Base-by-base conservation (phyloP, 2,888 invertebrate species). In the Mythimna albipuncta region DNA sequence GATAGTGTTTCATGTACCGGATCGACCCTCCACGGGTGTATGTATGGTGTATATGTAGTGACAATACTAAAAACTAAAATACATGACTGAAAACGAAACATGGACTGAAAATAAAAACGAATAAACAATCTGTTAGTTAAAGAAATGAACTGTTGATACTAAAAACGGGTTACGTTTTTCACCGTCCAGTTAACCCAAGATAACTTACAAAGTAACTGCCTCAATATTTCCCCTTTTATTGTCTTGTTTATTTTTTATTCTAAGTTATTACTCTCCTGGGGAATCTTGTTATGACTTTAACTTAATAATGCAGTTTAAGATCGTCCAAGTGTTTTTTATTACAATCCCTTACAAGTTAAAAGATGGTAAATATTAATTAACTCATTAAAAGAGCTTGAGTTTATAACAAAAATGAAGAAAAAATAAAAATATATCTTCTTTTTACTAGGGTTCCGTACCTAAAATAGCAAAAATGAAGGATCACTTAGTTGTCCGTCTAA, bases 211-310 rank as follows among this genome's bases (percentile, higher is more conserved):
- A 67, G 54, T 21, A 73, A 32, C 63, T 55, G 69, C 72, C 61
- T 35, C 63, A 26, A 87, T 84, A 77, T 80, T 79, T 75, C 63
- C 58, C 74, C 76, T n/a, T 81, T 85, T 82, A 81, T 70, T 75
- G 64, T 72, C 59, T 6, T 69, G 63, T 82, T 79, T 72, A 69
- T 84, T 77, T 70, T 84, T 84, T 79, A 79, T 81, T 79, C 21
- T 58, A 77, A 32, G 2, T 65, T 75, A 86, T 82, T 72, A 67
- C 64, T 64, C 75, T 64, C 76, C 6, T 2, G 81, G 57, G 74
- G 32, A 69, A 72, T 72, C 13, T 54, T 80, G 47, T 75, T 84
- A 79, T 72, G 59, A 69, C 69, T 75, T 57, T 35, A 47, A 66
- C 58, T 77, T 83, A 81, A 77, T 82, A 75, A 77, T 75, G 55